Evolutionary conservation across 2,888 invertebrate species (phyloP).

Genomic region (Marronus borbonicus): DNA sequence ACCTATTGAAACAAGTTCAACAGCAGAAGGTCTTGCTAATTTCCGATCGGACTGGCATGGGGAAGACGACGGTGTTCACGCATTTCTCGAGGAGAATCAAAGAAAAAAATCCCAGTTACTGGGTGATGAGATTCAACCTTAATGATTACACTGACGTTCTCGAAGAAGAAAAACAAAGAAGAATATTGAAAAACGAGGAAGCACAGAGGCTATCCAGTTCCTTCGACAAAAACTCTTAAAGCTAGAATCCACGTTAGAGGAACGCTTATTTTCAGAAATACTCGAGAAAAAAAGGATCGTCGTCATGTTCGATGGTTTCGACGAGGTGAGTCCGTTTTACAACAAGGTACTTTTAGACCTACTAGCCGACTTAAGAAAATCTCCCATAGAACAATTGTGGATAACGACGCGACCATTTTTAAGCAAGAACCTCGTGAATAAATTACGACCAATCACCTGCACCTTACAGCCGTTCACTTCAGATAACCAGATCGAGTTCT

Average conservation of each 20-base stretch:
- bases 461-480: background rate
- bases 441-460: background rate
- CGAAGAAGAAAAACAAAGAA: background rate
- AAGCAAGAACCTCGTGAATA: background rate
- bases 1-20: background rate
- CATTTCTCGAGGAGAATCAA: slow-evolving; percentile 15
- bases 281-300: background rate
- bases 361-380: background rate
- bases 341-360: background rate
- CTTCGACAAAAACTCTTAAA: background rate
- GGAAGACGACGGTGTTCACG: background rate
- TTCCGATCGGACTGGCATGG: slow-evolving; percentile 1
- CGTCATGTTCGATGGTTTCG: slow-evolving; percentile 23
- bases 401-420: slow-evolving; percentile 7
- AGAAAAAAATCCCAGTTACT: slow-evolving; percentile 4
- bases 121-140: slow-evolving; percentile 6
- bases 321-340: slow-evolving; percentile 17
- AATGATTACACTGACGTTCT: slow-evolving; percentile 9
- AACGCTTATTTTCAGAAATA: background rate
- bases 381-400: slow-evolving; percentile 12
- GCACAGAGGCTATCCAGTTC: background rate
- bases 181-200: background rate
- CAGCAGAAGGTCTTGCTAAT: background rate
- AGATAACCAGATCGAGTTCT: slow-evolving; percentile 3
- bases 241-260: background rate